Base-by-base conservation (phyloP, 2,888 invertebrate species). In the Diadegma fenestrale region DNA sequence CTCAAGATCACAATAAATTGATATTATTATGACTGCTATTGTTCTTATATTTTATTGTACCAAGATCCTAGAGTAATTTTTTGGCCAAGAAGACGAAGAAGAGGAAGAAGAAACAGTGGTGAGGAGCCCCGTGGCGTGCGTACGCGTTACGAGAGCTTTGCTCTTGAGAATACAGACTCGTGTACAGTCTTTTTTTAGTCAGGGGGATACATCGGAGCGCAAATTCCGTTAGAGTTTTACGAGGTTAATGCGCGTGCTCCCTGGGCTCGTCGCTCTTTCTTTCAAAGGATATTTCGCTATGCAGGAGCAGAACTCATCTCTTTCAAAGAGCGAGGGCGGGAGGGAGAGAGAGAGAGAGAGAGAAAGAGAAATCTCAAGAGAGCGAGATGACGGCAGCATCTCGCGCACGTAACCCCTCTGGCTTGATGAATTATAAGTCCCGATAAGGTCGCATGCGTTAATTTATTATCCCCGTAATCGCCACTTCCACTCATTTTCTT, bases 371-470 rank as follows among this genome's bases (percentile, higher is more conserved):
- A 48, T 17, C 48, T 12, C 30, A n/a, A n/a, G 43, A 83, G 85
- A 33, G 77, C 78, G 77, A 85, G 85, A 87, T 85, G 75, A 86
- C 82, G 78, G 71, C 58, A 86, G 82, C 77, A 80, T 82, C 82
- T 82, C 79, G 87, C 85, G 87, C 90, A 91, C 90, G 91, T 92
- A 91, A 89, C 88, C 86, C 76, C 75, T 41, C 85, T 75, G 86
- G 86, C 88, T 89, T 93, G 93, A 93, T 93, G 93, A 93, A 93
- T 93, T 93, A 92, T 93, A 92, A 90, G 90, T 88, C 90, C 90
- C 92, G 93, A 93, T 93, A 93, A 93, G 93, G 91, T 92, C 92
- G 91, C 91, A 90, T 86, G 90, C 91, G 91, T 91, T 92, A 92
- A 93, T 93, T 92, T 92, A 93, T 93, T 92, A 93, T 92, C 90